A percentile compares a stretch with the other conserved stretches of the same genome.
Evolutionary conservation across 1,140 invertebrate species (phyloP).

Genomic region (Formica selysi): DNA sequence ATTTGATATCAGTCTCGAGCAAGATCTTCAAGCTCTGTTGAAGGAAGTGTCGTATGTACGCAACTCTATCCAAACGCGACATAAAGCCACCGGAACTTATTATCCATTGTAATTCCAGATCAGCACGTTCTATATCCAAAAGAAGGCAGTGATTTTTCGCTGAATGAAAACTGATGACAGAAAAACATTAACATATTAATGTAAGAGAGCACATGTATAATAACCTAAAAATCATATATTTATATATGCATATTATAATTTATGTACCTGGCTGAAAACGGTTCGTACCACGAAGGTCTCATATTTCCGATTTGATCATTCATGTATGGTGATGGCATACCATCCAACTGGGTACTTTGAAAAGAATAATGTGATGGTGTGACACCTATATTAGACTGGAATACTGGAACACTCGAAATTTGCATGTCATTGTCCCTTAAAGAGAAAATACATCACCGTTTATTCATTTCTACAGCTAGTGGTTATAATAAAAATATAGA

Average conservation of each 20-base stretch:
- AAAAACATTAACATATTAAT: constrained; percentile 62
- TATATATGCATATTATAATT: constrained; percentile 1
- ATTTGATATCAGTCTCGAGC: constrained; percentile 93
- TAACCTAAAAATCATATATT: constrained; percentile 8
- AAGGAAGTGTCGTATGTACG: constrained; percentile 87
- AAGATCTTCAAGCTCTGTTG: constrained; percentile 92
- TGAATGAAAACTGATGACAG: constrained; percentile 83
- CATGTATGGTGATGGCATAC: constrained; percentile 77
- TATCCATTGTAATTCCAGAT: constrained; percentile 87
- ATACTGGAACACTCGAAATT: constrained; percentile 78
- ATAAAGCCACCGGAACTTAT: constrained; percentile 84
- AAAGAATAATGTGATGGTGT: constrained; percentile 76
- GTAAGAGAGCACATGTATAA: not conserved
- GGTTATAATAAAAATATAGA: constrained; percentile 14
- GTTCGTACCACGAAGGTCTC: constrained; percentile 87
- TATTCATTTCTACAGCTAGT: constrained; percentile 14
- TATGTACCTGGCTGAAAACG: constrained; percentile 85
- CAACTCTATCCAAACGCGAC: constrained; percentile 87
- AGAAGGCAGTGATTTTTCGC: constrained; percentile 86
- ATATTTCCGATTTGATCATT: constrained; percentile 86
- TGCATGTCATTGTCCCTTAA: constrained; percentile 81
- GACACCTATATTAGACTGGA: constrained; percentile 76
- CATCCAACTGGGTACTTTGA: constrained; percentile 78
- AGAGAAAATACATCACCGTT: constrained; percentile 1
- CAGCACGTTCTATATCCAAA: constrained; percentile 87